Conservation (phyloP, 2,797 vertebrate species). For the Smutsia temminckii region DNA sequence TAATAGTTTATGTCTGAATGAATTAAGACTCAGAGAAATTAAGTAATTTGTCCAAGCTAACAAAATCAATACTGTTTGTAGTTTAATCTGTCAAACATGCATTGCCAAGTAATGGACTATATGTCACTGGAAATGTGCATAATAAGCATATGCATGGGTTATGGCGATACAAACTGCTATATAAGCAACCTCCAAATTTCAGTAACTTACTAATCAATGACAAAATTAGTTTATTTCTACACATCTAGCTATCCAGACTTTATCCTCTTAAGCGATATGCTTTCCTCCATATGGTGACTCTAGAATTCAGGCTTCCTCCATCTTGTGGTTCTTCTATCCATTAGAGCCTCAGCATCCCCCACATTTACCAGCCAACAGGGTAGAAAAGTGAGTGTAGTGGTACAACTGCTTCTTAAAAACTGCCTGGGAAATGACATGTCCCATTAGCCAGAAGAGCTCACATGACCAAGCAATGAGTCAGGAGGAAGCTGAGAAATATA, state of each 20-base stretch:
- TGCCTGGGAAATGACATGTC: neutral
- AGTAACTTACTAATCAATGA: neutral
- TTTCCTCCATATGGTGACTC: neutral
- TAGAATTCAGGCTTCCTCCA: neutral
- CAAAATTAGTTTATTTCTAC: neutral
- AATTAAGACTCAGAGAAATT: neutral
- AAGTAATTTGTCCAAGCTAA: neutral
- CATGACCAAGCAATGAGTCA: neutral
- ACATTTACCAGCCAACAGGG: neutral
- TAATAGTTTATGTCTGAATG: neutral
- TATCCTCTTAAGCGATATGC: neutral
- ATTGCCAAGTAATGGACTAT: neutral
- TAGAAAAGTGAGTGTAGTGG: neutral
- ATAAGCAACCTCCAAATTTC: neutral
- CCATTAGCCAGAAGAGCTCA: neutral
- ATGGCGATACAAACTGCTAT: neutral
- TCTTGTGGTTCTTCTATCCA: neutral
- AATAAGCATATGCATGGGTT: neutral
- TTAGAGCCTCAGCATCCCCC: neutral
- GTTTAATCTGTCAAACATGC: neutral
- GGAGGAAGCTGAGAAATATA: neutral
- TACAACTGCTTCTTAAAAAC: neutral
- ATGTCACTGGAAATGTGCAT: neutral
- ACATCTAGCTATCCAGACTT: neutral
- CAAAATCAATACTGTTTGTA: neutral